These are phyloP conservation scores for Trypoxylus dichotomus DNA, from an alignment of 1,140 invertebrate species.

Conservation along the genomic window DNA sequence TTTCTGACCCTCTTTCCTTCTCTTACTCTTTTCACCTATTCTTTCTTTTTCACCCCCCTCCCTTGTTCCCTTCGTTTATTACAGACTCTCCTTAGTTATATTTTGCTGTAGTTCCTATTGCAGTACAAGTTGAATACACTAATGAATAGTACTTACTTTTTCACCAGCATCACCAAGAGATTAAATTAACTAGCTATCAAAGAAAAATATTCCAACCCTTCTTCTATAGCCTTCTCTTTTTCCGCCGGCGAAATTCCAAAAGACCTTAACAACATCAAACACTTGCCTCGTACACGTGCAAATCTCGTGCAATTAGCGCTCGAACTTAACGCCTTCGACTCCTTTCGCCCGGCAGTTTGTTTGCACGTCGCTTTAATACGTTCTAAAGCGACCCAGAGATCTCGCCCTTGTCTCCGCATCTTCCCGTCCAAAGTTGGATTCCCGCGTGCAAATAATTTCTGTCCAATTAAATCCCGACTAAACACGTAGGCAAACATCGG, in stretches of 20 bases:
- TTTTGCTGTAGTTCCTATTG: too few relatives aligned
- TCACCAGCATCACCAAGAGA: neutral
- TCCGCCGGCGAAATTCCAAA: neutral
- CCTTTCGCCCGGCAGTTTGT: neutral
- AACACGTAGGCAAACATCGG: slow-evolving; percentile 16
- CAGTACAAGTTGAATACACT: too few relatives aligned
- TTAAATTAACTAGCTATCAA: neutral
- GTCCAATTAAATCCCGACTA: slow-evolving; percentile 15
- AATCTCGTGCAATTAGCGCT: neutral
- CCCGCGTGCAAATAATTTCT: slow-evolving; percentile 17
- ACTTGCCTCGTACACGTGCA: neutral
- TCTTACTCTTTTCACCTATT: too few relatives aligned
- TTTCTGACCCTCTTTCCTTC: too few relatives aligned
- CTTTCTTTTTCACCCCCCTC: too few relatives aligned
- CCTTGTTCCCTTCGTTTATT: too few relatives aligned
- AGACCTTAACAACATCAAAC: neutral
- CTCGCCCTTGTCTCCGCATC: neutral
- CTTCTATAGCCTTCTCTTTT: too few relatives aligned
- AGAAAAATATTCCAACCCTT: neutral
- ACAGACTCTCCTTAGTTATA: too few relatives aligned
- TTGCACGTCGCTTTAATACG: neutral
- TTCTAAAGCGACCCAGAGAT: neutral
- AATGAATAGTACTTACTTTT: too few relatives aligned
- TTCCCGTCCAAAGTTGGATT: neutral
- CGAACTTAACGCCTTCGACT: neutral